Base-by-base conservation (phyloP, 2,888 invertebrate genomes). In the Coelopa pilipes region DNA sequence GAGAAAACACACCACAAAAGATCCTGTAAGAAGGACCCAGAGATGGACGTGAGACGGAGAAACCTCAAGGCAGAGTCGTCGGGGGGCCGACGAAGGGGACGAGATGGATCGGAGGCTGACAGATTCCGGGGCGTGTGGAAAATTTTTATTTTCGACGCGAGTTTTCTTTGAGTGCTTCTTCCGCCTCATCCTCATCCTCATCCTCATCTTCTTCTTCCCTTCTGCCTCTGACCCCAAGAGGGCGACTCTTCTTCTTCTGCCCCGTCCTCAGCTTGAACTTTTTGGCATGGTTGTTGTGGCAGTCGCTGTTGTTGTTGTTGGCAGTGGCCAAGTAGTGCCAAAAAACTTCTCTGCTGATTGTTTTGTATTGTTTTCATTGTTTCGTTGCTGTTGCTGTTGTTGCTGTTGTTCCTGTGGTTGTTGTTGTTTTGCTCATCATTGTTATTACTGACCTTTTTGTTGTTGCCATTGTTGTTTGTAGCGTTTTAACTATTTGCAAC, bases 301-400 rank as follows among this genome's bases (percentile, higher is more conserved):
- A 59, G 69, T 57, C 55, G 17, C 59, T 69, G 17, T 45, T 45
- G 69, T 59, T 59, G 57, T 47, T 66, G 21, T 19, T 19, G 50
- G 19, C 9, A 13, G 13, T 65, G 46, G 17, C 17, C n/a, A 50
- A 66, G 49, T n/a, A 72, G 57, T 65, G 72, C 65, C 72, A 65
- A 71, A 74, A 78, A 72, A 34, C 66, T 77, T 75, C 73, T 73
- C 65, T 70, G 72, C 62, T 76, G 76, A 73, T 76, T 77, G 74
- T 76, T 76, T 76, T 70, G 55, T 76, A 21, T 69, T 71, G 66
- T 49, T 11, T 24, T 34, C 21, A 46, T 63, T 60, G 34, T 34
- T 21, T 45, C 67, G 0, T 21, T 49, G 47, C 24, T 70, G 65
- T 59, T 66, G 45, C 49, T 15, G 15, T 10, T 62, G 49, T 60